A percentile compares a stretch with the other conserved stretches of the same genome.
Evolutionary conservation across 2,888 invertebrate species (phyloP).

Genomic region (Limnephilus auricula): DNA sequence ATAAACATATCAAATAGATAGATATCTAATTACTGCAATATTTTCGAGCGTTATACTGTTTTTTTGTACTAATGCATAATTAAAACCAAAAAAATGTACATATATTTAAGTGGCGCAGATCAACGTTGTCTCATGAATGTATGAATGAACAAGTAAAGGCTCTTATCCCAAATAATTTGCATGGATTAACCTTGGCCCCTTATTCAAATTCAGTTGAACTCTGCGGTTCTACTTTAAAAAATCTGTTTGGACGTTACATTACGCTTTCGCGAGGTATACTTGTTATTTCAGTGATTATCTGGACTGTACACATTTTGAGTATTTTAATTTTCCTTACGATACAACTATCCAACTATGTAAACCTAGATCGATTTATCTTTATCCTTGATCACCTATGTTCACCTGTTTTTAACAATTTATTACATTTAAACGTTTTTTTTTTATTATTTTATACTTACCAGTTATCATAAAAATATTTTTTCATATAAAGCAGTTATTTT

Average conservation of each 20-base stretch:
- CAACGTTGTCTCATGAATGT: constrained; percentile 45
- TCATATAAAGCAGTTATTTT: too few species aligned
- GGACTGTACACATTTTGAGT: too few species aligned
- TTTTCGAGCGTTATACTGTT: neutral
- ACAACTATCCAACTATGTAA: too few species aligned
- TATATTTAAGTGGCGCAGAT: constrained; percentile 21
- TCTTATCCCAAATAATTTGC: constrained; percentile 50
- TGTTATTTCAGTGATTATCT: neutral
- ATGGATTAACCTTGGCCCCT: constrained; percentile 65
- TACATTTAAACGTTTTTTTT: too few species aligned
- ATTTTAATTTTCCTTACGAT: too few species aligned
- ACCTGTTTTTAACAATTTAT: too few species aligned
- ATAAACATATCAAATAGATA: neutral
- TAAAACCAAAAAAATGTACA: constrained; percentile 41
- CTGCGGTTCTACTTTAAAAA: constrained; percentile 24
- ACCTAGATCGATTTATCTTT: too few species aligned
- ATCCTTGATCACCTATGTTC: too few species aligned
- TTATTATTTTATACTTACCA: too few species aligned
- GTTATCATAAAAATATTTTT: too few species aligned
- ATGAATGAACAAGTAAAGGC: constrained; percentile 58
- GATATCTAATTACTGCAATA: neutral
- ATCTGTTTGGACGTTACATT: constrained; percentile 14
- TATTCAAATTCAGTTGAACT: constrained; percentile 53
- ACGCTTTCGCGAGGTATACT: neutral
- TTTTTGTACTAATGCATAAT: constrained; percentile 9